These are phyloP conservation scores for Oscheius sp. DNA, from an alignment of 2,888 invertebrate species.

Conservation along the genomic window DNA sequence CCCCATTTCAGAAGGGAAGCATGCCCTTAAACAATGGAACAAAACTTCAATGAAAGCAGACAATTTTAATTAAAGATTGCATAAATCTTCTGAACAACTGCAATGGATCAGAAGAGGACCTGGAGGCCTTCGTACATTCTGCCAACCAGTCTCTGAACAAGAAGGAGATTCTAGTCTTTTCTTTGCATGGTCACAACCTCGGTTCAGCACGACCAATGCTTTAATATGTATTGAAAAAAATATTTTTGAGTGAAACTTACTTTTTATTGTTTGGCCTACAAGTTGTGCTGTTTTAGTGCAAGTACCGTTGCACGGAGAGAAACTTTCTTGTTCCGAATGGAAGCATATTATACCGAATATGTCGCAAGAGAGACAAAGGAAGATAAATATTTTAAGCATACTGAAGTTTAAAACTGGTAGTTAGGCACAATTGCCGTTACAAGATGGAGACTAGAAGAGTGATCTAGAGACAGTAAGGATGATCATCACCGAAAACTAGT, in stretches of 20 bases:
- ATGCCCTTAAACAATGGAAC: not conserved
- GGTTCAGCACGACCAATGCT: constrained; percentile 14
- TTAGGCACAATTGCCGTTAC: too few relatives aligned
- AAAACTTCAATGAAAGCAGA: not conserved
- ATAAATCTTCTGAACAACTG: constrained; percentile 12
- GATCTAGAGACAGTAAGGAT: not conserved
- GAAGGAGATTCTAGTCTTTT: not conserved
- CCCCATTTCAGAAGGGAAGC: not conserved
- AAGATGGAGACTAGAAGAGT: too few relatives aligned
- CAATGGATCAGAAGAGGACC: constrained; percentile 17
- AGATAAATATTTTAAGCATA: not conserved
- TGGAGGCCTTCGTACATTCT: not conserved
- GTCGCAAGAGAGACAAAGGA: not conserved
- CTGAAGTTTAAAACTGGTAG: too few relatives aligned
- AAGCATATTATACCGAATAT: not conserved
- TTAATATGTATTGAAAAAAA: not conserved
- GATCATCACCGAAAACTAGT: constrained; percentile 1
- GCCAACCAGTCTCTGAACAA: not conserved
- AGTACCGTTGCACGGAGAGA: not conserved
- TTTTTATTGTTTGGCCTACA: not conserved
- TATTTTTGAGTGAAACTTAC: not conserved
- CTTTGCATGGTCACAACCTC: not conserved
- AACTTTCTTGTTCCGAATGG: not conserved
- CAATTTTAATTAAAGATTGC: constrained; percentile 3
- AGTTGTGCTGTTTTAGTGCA: constrained; percentile 17